These are phyloP conservation scores for Apodemia zela DNA, from an alignment of 2,888 invertebrate species.

Conservation along the genomic window DNA sequence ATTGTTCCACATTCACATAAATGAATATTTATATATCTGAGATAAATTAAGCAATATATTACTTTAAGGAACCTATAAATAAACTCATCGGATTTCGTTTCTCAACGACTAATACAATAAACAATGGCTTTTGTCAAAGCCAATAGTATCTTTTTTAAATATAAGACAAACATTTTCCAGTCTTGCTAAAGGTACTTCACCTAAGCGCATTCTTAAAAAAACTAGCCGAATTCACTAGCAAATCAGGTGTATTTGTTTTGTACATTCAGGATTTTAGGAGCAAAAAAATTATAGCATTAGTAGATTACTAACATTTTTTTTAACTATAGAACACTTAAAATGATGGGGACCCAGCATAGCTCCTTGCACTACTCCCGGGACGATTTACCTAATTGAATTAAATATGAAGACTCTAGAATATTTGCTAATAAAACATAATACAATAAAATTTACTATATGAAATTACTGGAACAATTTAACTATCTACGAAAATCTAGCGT, in stretches of 20 bases:
- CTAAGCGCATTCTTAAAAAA: conserved; percentile 50
- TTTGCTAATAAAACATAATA: conserved; percentile 52
- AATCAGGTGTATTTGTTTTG: conserved; percentile 66
- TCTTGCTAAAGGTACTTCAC: conserved; percentile 46
- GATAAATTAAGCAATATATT: conserved; percentile 41
- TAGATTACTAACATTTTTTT: conserved; percentile 17
- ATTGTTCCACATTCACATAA: conserved; percentile 77
- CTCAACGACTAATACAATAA: conserved; percentile 29
- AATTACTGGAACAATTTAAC: conserved; percentile 57
- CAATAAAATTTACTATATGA: conserved; percentile 51
- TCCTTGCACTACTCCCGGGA: conserved; percentile 43
- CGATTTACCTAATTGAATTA: conserved; percentile 45
- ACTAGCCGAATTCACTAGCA: conserved; percentile 56
- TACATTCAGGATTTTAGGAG: conserved; percentile 74
- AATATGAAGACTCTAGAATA: conserved; percentile 54
- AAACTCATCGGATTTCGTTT: conserved; percentile 30
- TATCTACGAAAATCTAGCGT: conserved; percentile 64
- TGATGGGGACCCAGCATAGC: conserved; percentile 30
- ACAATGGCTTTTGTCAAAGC: conserved; percentile 33
- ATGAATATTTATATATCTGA: conserved; percentile 46
- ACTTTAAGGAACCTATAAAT: conserved; percentile 34
- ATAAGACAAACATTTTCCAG: conserved; percentile 45
- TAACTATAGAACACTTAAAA: conserved; percentile 20
- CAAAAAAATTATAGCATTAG: conserved; percentile 36
- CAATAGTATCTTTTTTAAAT: conserved; percentile 35